Evolutionary conservation across 2,113 vertebrate genomes (phyloP).

Genomic region (Hystrix cristata): DNA sequence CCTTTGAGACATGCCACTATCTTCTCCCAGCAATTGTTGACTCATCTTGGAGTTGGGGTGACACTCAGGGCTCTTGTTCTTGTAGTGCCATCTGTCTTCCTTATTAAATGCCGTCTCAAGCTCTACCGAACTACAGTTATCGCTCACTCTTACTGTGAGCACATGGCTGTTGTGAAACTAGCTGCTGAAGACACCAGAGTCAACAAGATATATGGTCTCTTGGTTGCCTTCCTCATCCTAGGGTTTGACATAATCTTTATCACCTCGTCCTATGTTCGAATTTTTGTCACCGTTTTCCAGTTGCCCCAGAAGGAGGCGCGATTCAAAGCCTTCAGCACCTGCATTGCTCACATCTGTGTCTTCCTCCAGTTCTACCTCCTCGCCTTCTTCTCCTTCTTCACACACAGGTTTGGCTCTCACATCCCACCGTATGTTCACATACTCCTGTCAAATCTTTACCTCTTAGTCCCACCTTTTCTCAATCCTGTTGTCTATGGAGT

Average conservation of each 20-base stretch:
- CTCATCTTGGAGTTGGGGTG: constrained; percentile 7
- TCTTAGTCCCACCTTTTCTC: constrained; percentile 71
- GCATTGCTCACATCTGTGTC: constrained; percentile 76
- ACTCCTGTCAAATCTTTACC: constrained; percentile 69
- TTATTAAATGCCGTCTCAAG: constrained; percentile 54
- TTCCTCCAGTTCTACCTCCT: constrained; percentile 71
- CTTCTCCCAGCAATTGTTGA: constrained; percentile 61
- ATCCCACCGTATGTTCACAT: constrained; percentile 68
- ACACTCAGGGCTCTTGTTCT: neutral
- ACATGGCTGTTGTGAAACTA: constrained; percentile 73
- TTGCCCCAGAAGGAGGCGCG: constrained; percentile 65
- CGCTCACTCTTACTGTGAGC: constrained; percentile 77
- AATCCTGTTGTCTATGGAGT: constrained; percentile 77
- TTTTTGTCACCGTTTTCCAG: constrained; percentile 69
- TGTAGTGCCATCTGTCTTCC: neutral
- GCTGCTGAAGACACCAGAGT: constrained; percentile 1
- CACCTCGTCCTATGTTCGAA: constrained; percentile 59
- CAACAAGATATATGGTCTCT: constrained; percentile 62
- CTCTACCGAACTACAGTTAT: constrained; percentile 43
- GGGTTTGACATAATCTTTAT: constrained; percentile 74
- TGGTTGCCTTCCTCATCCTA: constrained; percentile 66
- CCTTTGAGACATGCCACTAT: constrained; percentile 72
- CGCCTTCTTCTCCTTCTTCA: constrained; percentile 73
- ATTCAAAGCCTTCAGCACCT: constrained; percentile 75
- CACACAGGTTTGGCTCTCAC: constrained; percentile 72